Conservation (phyloP, 1,140 invertebrate species). For the Drosophila parabipectinata region DNA sequence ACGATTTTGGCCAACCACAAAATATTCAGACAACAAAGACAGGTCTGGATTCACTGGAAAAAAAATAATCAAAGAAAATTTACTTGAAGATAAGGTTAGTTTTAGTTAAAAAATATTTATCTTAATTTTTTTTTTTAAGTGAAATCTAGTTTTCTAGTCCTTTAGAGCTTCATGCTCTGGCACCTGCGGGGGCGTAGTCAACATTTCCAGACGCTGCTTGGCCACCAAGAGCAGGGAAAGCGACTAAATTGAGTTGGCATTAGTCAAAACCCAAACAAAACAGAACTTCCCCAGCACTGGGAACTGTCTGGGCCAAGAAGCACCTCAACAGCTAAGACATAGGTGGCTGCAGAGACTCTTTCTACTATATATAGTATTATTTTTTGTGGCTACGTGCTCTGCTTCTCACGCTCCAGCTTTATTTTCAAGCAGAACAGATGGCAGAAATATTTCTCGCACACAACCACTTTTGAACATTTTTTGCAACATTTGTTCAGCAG, state of each 20-base stretch:
- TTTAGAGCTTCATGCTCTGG: neutral
- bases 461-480: slow-evolving; percentile 20
- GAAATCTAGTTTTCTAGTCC: neutral
- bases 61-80: neutral
- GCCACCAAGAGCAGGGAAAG: slow-evolving; percentile 18
- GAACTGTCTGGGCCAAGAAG: slow-evolving; percentile 37
- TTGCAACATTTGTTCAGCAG: slow-evolving; percentile 38
- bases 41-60: neutral
- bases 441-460: slow-evolving; percentile 26
- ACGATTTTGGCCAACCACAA: slow-evolving; percentile 20
- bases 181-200: slow-evolving; percentile 30
- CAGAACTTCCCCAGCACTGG: slow-evolving; percentile 2
- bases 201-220: slow-evolving; percentile 18
- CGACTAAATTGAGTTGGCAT: slow-evolving; percentile 45
- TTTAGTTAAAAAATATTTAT: too few species aligned
- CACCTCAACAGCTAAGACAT: slow-evolving; percentile 35
- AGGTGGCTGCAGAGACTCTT: neutral
- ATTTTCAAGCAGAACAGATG: slow-evolving; percentile 36
- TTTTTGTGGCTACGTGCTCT: slow-evolving; percentile 27
- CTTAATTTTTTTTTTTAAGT: neutral
- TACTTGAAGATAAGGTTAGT: neutral
- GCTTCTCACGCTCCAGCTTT: slow-evolving; percentile 64
- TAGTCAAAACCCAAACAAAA: slow-evolving; percentile 32
- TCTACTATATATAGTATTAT: slow-evolving; percentile 7
- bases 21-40: slow-evolving; percentile 38